phyloP scores from a whole-genome alignment of 2,113 vertebrate species.

The Egretta garzetta region DNA sequence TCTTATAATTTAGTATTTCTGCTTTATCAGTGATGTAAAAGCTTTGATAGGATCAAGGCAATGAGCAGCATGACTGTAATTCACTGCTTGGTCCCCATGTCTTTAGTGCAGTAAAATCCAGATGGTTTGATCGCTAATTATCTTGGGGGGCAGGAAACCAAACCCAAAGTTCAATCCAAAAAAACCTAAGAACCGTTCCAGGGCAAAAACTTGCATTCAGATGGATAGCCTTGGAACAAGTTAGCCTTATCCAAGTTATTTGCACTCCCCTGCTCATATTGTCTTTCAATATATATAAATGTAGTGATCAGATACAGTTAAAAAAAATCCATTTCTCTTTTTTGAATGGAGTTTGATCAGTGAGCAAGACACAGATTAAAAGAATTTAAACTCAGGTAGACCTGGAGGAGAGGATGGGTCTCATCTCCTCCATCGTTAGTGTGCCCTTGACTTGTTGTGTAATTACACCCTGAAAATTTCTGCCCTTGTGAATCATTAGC shows the following conservation, averaged over 20 bases:
- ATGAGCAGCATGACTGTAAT: background rate
- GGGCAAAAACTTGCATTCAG: background rate
- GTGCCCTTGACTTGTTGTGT: background rate
- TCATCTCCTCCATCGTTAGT: background rate
- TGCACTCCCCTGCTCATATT: background rate
- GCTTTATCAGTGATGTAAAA: background rate
- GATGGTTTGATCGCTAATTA: background rate
- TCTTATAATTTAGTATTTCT: background rate
- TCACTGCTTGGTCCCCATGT: fast-evolving
- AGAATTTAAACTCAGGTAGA: background rate
- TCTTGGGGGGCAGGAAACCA: background rate
- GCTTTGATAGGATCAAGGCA: background rate
- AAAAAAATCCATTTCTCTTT: background rate
- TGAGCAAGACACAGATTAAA: background rate
- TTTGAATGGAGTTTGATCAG: background rate
- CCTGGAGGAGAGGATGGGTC: background rate
- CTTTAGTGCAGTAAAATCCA: background rate
- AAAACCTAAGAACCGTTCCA: background rate
- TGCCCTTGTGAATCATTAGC: background rate
- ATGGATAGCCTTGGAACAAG: background rate
- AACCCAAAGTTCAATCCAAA: background rate
- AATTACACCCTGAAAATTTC: background rate
- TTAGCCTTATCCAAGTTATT: too few relatives aligned
- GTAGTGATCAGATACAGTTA: background rate
- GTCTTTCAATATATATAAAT: background rate